These are phyloP conservation scores for Cyprinella venusta DNA, from an alignment of 2,797 vertebrate species.

Conservation along the genomic window DNA sequence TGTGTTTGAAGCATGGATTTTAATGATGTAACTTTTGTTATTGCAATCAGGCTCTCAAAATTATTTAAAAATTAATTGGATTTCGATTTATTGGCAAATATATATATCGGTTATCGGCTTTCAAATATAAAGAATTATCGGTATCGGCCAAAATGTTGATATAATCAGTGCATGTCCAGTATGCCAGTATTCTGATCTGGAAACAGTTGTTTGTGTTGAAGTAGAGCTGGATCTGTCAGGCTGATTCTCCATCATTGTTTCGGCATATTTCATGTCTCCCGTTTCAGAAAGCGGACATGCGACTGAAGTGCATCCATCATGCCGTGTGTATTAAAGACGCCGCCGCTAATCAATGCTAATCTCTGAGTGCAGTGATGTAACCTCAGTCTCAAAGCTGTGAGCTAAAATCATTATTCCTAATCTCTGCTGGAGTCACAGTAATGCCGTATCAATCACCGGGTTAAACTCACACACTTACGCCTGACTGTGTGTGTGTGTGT, in stretches of 20 bases:
- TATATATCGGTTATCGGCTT: no score
- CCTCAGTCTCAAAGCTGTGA: constrained; percentile 63
- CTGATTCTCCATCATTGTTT: not conserved
- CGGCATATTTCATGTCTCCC: not conserved
- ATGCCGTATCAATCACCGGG: constrained; percentile 59
- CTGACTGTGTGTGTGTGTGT: not conserved
- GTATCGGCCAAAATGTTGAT: no score
- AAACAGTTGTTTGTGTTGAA: not conserved
- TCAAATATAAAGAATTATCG: no score
- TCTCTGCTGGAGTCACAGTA: constrained; percentile 59
- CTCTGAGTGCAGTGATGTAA: constrained; percentile 47
- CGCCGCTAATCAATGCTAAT: constrained; percentile 49
- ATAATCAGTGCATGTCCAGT: no score
- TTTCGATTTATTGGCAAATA: no score
- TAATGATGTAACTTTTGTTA: no score
- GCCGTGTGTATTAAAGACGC: constrained; percentile 50
- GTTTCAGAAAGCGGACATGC: not conserved
- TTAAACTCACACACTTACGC: not conserved
- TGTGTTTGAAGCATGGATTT: no score
- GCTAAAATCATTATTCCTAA: constrained; percentile 73
- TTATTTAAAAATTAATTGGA: no score
- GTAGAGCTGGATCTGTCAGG: not conserved
- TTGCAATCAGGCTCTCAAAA: no score
- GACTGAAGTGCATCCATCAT: not conserved
- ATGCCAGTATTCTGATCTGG: not conserved